These are phyloP conservation scores for Helicoverpa assulta DNA, from an alignment of 2,888 invertebrate genomes.

Conservation along the genomic window DNA sequence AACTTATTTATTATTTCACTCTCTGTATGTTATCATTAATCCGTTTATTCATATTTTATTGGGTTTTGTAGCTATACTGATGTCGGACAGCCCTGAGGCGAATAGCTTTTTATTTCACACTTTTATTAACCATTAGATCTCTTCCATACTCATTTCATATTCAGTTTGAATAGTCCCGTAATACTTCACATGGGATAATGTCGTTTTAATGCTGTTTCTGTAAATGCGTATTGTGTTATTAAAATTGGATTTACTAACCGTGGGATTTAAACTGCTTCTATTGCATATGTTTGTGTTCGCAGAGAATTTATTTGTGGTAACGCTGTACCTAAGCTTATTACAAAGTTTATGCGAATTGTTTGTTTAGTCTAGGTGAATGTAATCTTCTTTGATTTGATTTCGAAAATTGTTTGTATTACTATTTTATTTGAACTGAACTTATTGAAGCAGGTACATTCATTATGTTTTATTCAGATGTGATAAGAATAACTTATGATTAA, in stretches of 20 bases:
- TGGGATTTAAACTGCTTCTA: no score
- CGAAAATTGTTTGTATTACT: no score
- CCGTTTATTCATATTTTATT: not conserved
- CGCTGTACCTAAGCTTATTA: no score
- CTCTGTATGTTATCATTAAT: not conserved
- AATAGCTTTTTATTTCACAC: constrained; percentile 15
- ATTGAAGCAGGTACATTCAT: no score
- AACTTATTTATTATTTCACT: not conserved
- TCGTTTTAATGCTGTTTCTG: constrained; percentile 35
- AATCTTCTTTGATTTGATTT: no score
- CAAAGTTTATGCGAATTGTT: no score
- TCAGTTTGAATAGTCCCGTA: constrained; percentile 27
- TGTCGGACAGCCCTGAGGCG: not conserved
- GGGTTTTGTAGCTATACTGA: not conserved
- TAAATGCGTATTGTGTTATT: constrained; percentile 31
- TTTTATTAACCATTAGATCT: constrained; percentile 38
- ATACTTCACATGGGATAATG: constrained; percentile 24
- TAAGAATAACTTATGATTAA: no score
- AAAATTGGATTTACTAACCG: constrained; percentile 21
- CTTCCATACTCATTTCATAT: constrained; percentile 38
- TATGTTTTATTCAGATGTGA: no score
- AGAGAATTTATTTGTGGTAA: no score
- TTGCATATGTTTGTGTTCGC: no score
- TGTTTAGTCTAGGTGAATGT: no score
- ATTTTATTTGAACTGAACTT: no score